These are phyloP conservation scores for Orussus abietinus DNA, from an alignment of 1,140 invertebrate genomes.

Conservation along the genomic window DNA sequence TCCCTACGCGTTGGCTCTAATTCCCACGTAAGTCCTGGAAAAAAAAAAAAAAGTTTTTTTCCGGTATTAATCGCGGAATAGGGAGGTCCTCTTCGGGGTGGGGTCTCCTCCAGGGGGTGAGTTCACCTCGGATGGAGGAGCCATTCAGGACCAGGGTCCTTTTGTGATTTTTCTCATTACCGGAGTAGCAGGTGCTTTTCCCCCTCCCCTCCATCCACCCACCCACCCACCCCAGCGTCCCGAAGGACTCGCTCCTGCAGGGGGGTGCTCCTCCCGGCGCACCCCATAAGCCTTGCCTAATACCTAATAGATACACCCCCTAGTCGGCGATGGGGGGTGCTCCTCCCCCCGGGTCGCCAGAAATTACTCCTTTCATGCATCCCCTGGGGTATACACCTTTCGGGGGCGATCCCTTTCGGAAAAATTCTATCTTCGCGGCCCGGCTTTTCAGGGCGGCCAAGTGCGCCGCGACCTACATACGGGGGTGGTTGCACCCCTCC, in stretches of 20 bases:
- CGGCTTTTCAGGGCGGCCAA: no score
- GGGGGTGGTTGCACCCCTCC: constrained; percentile 14
- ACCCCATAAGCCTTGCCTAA: constrained; percentile 27
- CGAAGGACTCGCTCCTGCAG: no score
- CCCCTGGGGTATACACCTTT: constrained; percentile 16
- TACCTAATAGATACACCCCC: constrained; percentile 23
- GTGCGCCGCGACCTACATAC: constrained; percentile 38
- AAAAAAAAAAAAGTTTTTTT: constrained; percentile 1
- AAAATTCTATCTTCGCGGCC: no score
- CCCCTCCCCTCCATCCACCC: background rate
- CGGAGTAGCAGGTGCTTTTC: constrained; percentile 23
- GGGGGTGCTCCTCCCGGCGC: no score
- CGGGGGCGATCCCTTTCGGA: no score
- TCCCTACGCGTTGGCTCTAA: no score
- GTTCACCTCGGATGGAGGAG: no score
- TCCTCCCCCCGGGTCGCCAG: constrained; percentile 12
- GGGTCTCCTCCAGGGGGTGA: no score
- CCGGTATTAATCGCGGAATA: no score
- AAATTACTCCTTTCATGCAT: constrained; percentile 24
- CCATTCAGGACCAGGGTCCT: constrained; percentile 14
- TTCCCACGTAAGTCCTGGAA: no score
- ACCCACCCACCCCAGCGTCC: no score
- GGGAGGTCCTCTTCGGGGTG: no score
- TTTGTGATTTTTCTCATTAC: constrained; percentile 43
- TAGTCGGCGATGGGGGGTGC: constrained; percentile 18